phyloP scores from a whole-genome alignment of 1,140 invertebrate species.

The Drosophila subpulchrella region DNA sequence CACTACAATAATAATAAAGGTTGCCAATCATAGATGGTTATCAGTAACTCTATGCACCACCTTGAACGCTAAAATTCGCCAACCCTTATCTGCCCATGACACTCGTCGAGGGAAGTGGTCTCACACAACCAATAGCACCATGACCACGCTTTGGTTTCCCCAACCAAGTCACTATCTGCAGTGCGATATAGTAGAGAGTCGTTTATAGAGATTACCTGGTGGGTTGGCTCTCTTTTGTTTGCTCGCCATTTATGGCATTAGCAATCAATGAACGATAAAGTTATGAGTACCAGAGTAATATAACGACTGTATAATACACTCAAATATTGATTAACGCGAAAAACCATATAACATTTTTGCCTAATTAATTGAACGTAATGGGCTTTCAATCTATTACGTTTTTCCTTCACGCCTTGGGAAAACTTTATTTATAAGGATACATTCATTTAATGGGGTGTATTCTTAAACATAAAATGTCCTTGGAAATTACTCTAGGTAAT shows the following conservation, averaged over 20 bases:
- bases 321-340: not conserved
- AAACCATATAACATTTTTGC: not conserved
- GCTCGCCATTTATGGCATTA: conserved; percentile 22
- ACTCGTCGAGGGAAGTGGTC: conserved; percentile 12
- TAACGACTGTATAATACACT: conserved; percentile 7
- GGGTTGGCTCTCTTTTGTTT: not conserved
- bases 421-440: too few relatives aligned
- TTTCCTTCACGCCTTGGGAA: too few relatives aligned
- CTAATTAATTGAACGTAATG: too few relatives aligned
- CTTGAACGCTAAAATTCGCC: conserved; percentile 17
- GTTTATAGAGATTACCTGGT: not conserved
- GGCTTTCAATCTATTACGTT: too few relatives aligned
- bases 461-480: not conserved
- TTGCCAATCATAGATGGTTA: conserved; percentile 20
- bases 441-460: not conserved
- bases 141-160: conserved; percentile 6
- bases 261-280: conserved; percentile 25
- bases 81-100: conserved; percentile 29
- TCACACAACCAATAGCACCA: not conserved
- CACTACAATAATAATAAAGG: conserved; percentile 48
- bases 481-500: not conserved
- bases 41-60: conserved; percentile 19
- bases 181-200: not conserved
- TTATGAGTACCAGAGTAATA: not conserved
- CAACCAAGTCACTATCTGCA: conserved; percentile 11